Evolutionary conservation across 1,140 invertebrate species (phyloP).

Genomic region (Melipona quadrifasciata): DNA sequence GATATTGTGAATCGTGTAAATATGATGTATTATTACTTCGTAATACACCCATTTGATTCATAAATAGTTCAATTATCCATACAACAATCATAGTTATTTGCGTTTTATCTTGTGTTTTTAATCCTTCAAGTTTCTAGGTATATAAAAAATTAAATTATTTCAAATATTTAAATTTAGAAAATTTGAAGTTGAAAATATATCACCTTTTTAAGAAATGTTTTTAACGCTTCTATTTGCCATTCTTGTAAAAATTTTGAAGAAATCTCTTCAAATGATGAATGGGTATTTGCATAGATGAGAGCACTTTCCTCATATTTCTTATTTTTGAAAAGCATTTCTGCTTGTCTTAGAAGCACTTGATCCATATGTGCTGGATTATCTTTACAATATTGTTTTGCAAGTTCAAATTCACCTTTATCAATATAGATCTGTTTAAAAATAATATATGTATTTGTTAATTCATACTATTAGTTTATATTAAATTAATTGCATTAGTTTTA

Average conservation of each 20-base stretch:
- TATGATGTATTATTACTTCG: conserved; percentile 81
- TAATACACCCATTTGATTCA: conserved; percentile 91
- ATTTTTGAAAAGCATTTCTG: conserved; percentile 92
- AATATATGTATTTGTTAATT: conserved; percentile 70
- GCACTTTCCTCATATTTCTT: conserved; percentile 92
- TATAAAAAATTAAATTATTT: conserved; percentile 22
- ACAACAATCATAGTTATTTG: conserved; percentile 95
- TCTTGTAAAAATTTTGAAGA: conserved; percentile 95
- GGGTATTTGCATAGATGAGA: conserved; percentile 92
- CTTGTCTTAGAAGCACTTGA: conserved; percentile 93
- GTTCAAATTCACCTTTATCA: conserved; percentile 92
- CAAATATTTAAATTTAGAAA: not conserved
- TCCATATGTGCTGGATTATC: conserved; percentile 91
- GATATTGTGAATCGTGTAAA: conserved; percentile 81
- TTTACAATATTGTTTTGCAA: conserved; percentile 91
- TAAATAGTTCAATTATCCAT: conserved; percentile 96
- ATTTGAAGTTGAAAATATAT: conserved; percentile 69
- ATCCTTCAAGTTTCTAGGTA: conserved; percentile 82
- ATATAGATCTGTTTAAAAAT: conserved; percentile 87
- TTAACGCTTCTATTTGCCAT: conserved; percentile 91
- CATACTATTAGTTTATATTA: conserved; percentile 9
- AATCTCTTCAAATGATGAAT: conserved; percentile 96
- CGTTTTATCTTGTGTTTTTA: conserved; percentile 86
- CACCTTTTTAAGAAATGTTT: conserved; percentile 91
- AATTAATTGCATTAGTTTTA: conserved; percentile 62